Percentiles rank a stretch among this genome's conserved stretches.
These are phyloP conservation scores for Tricholauxania praeusta DNA, from an alignment of 2,888 invertebrate genomes.

Conservation along the genomic window DNA sequence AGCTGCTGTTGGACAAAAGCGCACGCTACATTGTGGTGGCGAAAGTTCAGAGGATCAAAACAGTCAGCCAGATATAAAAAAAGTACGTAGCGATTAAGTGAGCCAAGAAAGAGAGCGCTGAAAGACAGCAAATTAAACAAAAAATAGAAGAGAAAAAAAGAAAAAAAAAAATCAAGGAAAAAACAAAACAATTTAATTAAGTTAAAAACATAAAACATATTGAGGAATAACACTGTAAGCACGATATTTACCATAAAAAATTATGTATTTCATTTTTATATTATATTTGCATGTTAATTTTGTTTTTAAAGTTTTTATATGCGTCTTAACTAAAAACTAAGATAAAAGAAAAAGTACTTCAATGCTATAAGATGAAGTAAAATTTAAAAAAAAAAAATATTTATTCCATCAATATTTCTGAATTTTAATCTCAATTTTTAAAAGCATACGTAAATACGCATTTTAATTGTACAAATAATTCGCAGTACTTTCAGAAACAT, in stretches of 20 bases:
- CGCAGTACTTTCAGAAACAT: no score
- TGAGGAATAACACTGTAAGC: no score
- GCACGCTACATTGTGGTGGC: slow-evolving; percentile 53
- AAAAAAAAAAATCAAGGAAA: slow-evolving; percentile 10
- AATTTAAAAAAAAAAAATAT: slow-evolving; percentile 29
- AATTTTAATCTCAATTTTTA: slow-evolving; percentile 36
- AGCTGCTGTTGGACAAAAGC: slow-evolving; percentile 55
- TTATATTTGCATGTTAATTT: no score
- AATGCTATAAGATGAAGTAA: slow-evolving; percentile 32
- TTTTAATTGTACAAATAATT: no score
- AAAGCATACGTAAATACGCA: neutral
- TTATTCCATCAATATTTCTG: slow-evolving; percentile 20
- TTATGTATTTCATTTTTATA: no score
- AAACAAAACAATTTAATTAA: slow-evolving; percentile 39
- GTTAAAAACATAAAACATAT: slow-evolving; percentile 20
- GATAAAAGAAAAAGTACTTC: neutral
- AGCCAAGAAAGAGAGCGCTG: slow-evolving; percentile 20
- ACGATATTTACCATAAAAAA: no score
- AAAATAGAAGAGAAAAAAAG: slow-evolving; percentile 12
- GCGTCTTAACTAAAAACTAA: neutral
- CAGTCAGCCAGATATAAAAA: slow-evolving; percentile 65
- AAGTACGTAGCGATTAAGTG: slow-evolving; percentile 65
- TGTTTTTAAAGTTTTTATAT: no score
- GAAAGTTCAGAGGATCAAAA: slow-evolving; percentile 42
- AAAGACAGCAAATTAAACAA: slow-evolving; percentile 35